Evolutionary conservation across 2,797 vertebrate species (phyloP).

Genomic region (Zalophus californianus): DNA sequence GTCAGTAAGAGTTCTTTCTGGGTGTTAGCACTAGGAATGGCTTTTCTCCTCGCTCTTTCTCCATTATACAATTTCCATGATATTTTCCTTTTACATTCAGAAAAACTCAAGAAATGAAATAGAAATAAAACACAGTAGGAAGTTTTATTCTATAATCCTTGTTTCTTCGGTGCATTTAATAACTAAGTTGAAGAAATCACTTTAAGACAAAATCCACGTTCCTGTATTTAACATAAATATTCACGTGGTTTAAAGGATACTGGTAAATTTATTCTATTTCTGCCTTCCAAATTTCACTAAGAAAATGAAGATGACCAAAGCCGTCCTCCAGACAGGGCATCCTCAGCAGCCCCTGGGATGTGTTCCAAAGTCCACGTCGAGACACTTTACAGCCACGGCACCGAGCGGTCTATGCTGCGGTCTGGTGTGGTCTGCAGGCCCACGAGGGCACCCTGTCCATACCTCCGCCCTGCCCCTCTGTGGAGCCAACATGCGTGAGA

Average conservation of each 20-base stretch:
- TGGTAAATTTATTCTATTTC: constrained; percentile 1
- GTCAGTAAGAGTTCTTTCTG: neutral
- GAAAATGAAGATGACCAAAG: neutral
- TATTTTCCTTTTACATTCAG: constrained; percentile 51
- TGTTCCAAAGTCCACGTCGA: neutral
- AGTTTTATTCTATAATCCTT: constrained; percentile 39
- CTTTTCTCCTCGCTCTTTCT: constrained; percentile 5
- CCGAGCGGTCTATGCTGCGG: neutral
- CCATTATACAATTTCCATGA: neutral
- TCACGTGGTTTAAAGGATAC: neutral
- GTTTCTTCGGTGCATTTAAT: constrained; percentile 25
- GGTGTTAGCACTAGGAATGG: neutral
- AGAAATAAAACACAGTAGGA: constrained; percentile 18
- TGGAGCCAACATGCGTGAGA: neutral
- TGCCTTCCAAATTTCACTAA: constrained; percentile 28
- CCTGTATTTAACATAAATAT: neutral
- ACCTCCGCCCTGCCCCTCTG: neutral
- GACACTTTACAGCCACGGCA: neutral
- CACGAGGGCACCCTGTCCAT: neutral
- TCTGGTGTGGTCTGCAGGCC: neutral
- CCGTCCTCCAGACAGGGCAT: neutral
- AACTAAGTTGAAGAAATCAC: constrained; percentile 40
- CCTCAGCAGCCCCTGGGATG: neutral
- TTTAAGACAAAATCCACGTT: constrained; percentile 51
- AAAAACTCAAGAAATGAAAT: constrained; percentile 53